These are phyloP conservation scores for Chaetoderma sp. DNA, from an alignment of 2,888 invertebrate species.

Conservation along the genomic window DNA sequence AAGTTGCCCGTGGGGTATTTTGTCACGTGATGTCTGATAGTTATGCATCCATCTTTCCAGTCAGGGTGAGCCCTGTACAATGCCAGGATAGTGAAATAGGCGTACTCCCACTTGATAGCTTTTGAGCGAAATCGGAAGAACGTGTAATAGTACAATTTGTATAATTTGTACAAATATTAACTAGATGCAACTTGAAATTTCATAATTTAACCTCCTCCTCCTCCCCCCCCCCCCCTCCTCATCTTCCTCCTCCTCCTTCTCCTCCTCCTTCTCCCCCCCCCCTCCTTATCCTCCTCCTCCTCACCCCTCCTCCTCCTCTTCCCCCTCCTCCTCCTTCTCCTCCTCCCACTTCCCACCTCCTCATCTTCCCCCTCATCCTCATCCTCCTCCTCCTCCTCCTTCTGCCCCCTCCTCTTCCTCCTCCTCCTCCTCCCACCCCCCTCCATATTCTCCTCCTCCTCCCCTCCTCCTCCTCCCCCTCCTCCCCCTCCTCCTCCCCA, in stretches of 20 bases:
- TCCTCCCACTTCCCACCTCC: background rate
- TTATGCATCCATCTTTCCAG: too few species aligned
- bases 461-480: background rate
- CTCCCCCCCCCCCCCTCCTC: background rate
- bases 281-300: conserved; percentile 1
- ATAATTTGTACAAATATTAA: too few species aligned
- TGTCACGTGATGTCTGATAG: too few species aligned
- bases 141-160: too few species aligned
- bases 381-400: background rate
- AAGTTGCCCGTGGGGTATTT: too few species aligned
- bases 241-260: background rate
- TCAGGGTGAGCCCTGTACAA: too few species aligned
- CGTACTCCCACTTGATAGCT: too few species aligned
- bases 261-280: background rate
- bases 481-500: background rate
- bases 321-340: conserved; percentile 4
- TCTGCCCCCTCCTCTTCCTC: background rate
- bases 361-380: background rate
- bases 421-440: background rate
- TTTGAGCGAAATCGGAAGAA: too few species aligned
- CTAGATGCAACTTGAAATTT: background rate
- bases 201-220: background rate
- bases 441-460: background rate
- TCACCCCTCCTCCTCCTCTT: background rate
- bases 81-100: too few species aligned